Base-by-base conservation (phyloP, 2,888 invertebrate genomes). In the Philaethria dido region DNA sequence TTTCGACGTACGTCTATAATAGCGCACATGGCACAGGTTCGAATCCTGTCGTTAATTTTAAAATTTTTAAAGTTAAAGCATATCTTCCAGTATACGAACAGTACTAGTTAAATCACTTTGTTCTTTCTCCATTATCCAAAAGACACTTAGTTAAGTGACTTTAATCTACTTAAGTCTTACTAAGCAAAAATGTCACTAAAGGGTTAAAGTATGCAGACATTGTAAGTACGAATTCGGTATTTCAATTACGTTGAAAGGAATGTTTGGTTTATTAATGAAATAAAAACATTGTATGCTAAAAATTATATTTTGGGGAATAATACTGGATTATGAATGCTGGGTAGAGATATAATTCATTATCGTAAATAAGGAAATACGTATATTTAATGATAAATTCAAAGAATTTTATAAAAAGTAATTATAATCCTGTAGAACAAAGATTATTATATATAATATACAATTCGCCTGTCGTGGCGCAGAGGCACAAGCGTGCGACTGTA, bases 231-330 rank as follows among this genome's bases (percentile, higher is more conserved):
- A 11, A 39, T 57, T 57, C 57, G 22, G 39, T 47, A 65, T 65
- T 65, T 65, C 59, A 65, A 65, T 65, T 65, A 52, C 20, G 42
- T 14, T 60, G 50, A 65, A 65, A 65, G 50, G 65, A 59, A 50
- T 50, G 42, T 50, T 44, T n/a, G 9, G 33, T 44, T 60, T 29
- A 60, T 60, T 59, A 65, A 60, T 60, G 44, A 45, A 60, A 60
- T 57, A 39, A 14, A 52, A 52, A 52, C 13, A 5, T 11, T 16
- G 52, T 13, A 11, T 18, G 16, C 13, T 29, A 3, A 8, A 50
- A 50, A 25, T 44, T 16, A 16, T 8, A 44, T 44, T 44, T 44
- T 16, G 16, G 3, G 13, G 9, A 9, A 36, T 8, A 4, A 36
- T 36, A 36, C 9, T 36, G 33, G 9, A 8, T 36, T 36, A 36